Conservation (phyloP, 2,888 invertebrate genomes). For the Hermodice carunculata region DNA sequence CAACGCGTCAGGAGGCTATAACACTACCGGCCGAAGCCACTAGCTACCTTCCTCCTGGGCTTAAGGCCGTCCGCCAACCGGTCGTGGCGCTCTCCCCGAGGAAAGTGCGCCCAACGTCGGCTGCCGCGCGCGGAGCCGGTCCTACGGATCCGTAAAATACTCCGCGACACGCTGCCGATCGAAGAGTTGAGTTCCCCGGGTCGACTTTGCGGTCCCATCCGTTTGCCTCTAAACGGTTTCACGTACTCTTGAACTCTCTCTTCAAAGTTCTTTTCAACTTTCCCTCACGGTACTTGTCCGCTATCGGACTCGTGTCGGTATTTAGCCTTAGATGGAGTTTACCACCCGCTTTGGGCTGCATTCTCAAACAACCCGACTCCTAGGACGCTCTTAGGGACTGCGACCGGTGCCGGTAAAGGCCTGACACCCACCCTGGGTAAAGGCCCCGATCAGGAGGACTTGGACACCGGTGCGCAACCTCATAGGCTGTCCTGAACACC, state of each 20-base stretch:
- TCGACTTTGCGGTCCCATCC: slow-evolving; percentile 21
- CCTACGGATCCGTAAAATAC: background rate
- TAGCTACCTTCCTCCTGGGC: no score
- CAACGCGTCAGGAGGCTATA: no score
- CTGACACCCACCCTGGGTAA: slow-evolving; percentile 68
- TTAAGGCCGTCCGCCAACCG: no score
- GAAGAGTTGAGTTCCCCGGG: background rate
- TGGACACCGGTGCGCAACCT: slow-evolving; percentile 39
- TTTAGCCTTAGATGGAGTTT: slow-evolving; percentile 75
- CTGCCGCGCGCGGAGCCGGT: no score
- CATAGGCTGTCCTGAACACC: slow-evolving; percentile 68
- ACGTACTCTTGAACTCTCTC: slow-evolving; percentile 76
- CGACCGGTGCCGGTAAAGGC: slow-evolving; percentile 57
- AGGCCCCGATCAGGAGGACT: slow-evolving; percentile 63
- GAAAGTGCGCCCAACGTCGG: slow-evolving; percentile 19
- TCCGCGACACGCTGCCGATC: background rate
- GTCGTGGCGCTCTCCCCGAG: no score
- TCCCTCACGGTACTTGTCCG: slow-evolving; percentile 79
- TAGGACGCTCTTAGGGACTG: slow-evolving; percentile 62
- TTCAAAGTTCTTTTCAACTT: slow-evolving; percentile 78
- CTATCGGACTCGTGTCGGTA: slow-evolving; percentile 78
- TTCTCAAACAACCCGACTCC: slow-evolving; percentile 76
- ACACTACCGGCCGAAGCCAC: no score
- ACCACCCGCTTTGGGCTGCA: slow-evolving; percentile 77
- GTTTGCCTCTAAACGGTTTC: slow-evolving; percentile 68